Evolutionary conservation across 2,113 vertebrate species (phyloP).

Genomic region (Apaloderma vittatum): DNA sequence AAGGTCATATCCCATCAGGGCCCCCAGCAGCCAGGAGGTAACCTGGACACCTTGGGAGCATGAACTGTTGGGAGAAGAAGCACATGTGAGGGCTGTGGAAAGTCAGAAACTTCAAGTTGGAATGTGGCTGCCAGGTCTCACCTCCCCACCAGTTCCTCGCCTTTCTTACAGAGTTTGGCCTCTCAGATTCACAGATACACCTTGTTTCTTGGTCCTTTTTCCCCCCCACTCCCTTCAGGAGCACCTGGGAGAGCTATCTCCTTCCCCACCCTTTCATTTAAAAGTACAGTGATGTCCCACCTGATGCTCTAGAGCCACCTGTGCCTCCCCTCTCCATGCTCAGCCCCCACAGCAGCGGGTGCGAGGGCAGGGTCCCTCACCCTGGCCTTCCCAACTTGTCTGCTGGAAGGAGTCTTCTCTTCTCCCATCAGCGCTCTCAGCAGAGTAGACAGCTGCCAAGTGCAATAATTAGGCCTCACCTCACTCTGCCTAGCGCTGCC

Average conservation of each 20-base stretch:
- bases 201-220: fast-evolving
- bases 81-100: not conserved
- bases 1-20: not conserved
- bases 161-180: not conserved
- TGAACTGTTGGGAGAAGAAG: not conserved
- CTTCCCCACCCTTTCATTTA: not conserved
- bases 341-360: fast-evolving
- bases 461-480: constrained; percentile 25
- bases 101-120: not conserved
- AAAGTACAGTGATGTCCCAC: not conserved
- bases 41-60: not conserved
- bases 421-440: not conserved
- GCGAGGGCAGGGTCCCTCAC: not conserved
- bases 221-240: fast-evolving
- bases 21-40: not conserved
- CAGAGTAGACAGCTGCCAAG: constrained; percentile 23
- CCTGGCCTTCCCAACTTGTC: not conserved
- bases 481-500: not conserved
- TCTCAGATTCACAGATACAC: not conserved
- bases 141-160: not conserved
- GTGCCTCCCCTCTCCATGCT: not conserved
- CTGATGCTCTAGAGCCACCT: not conserved
- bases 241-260: no score
- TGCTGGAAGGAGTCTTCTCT: not conserved
- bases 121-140: not conserved